These are phyloP conservation scores for Meteorus colon DNA, from an alignment of 2,888 invertebrate genomes.

Conservation along the genomic window DNA sequence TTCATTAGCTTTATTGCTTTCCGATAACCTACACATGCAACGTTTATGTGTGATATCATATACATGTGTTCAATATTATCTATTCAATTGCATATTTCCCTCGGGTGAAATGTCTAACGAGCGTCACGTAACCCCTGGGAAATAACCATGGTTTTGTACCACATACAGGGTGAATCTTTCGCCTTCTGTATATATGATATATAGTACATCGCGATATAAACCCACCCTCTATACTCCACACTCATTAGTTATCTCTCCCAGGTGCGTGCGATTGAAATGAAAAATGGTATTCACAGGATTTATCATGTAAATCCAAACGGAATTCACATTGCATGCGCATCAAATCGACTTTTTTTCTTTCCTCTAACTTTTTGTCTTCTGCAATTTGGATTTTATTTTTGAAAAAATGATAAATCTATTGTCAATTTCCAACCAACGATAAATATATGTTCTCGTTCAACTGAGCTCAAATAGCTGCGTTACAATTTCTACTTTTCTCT, in stretches of 20 bases:
- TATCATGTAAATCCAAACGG: slow-evolving; percentile 26
- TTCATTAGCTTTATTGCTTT: slow-evolving; percentile 56
- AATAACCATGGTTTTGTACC: slow-evolving; percentile 45
- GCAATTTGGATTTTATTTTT: slow-evolving; percentile 5
- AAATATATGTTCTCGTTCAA: background rate
- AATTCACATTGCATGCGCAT: slow-evolving; percentile 7
- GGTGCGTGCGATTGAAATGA: slow-evolving; percentile 29
- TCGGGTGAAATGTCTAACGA: slow-evolving; percentile 43
- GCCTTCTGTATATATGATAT: background rate
- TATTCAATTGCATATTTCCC: slow-evolving; percentile 65
- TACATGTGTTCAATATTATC: slow-evolving; percentile 57
- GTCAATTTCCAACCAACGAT: slow-evolving; percentile 5
- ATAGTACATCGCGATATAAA: background rate
- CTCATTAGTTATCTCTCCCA: slow-evolving; percentile 36
- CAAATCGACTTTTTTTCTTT: background rate
- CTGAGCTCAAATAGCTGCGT: background rate
- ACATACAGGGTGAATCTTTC: background rate
- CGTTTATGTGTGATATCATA: slow-evolving; percentile 47
- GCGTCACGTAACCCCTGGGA: slow-evolving; percentile 52
- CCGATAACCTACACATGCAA: slow-evolving; percentile 54
- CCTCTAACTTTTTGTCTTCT: background rate
- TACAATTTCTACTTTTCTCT: background rate
- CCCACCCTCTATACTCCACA: background rate
- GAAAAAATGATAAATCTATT: slow-evolving; percentile 4
- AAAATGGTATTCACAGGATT: slow-evolving; percentile 34